phyloP scores from a whole-genome alignment of 2,113 vertebrate genomes.

The Meles meles region DNA sequence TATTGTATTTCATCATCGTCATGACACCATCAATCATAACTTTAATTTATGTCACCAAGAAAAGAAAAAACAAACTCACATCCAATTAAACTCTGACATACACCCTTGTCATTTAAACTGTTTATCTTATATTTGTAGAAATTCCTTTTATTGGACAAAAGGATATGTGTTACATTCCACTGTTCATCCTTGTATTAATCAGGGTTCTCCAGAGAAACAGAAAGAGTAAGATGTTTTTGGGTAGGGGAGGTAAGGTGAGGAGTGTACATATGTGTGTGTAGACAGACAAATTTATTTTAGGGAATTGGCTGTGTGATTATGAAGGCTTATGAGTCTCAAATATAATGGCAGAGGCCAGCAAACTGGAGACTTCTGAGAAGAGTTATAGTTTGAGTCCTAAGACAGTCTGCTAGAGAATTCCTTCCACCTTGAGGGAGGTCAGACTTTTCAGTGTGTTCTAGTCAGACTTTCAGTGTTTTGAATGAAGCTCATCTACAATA shows the following conservation, averaged over 20 bases:
- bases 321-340: neutral
- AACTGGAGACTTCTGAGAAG: neutral
- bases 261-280: neutral
- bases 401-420: neutral
- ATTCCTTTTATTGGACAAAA: neutral
- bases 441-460: neutral
- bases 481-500: neutral
- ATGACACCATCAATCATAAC: neutral
- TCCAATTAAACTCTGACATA: neutral
- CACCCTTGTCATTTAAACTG: neutral
- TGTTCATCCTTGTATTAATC: neutral
- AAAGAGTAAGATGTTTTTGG: neutral
- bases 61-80: neutral
- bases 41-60: slow-evolving; percentile 8
- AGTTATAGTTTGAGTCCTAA: neutral
- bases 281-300: neutral
- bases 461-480: neutral
- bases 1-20: neutral
- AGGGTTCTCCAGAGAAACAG: neutral
- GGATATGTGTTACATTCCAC: neutral
- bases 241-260: neutral
- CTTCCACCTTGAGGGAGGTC: neutral
- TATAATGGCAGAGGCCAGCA: neutral
- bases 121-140: neutral
- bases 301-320: neutral